phyloP scores from a whole-genome alignment of 2,888 invertebrate species.

The Tanypteryx hageni region DNA sequence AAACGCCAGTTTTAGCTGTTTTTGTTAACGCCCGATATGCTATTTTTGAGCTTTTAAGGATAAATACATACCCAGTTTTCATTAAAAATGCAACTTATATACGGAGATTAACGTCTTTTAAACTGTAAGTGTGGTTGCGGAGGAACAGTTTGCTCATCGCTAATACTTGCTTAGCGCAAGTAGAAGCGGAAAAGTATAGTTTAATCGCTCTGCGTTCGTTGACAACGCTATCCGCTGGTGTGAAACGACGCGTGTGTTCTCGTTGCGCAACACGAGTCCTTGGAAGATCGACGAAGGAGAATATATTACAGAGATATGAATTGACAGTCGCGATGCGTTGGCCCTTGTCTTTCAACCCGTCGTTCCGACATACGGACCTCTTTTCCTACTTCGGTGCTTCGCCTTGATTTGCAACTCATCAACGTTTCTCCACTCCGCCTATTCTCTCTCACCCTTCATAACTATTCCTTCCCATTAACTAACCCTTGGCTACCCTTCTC shows the following conservation, averaged over 20 bases:
- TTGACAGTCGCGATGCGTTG: constrained; percentile 22
- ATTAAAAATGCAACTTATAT: no score
- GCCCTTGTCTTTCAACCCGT: background rate
- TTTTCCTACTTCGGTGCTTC: background rate
- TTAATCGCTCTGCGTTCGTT: background rate
- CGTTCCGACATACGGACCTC: background rate
- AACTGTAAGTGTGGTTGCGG: no score
- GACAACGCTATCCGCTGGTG: background rate
- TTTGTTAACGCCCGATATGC: no score
- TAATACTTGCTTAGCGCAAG: background rate
- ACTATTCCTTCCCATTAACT: background rate
- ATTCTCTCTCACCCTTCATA: background rate
- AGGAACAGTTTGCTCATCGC: background rate
- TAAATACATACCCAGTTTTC: no score
- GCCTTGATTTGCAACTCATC: constrained; percentile 33
- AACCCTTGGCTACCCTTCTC: constrained; percentile 31
- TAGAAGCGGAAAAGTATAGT: background rate
- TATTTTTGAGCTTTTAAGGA: no score
- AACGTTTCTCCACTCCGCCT: background rate
- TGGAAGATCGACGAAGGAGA: constrained; percentile 12
- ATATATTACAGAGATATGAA: background rate
- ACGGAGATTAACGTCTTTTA: no score
- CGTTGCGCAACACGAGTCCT: constrained; percentile 43
- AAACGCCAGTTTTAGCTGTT: no score
- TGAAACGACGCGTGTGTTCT: constrained; percentile 19